These are phyloP conservation scores for Epirrhoe tristata DNA, from an alignment of 2,888 invertebrate species.

Conservation along the genomic window DNA sequence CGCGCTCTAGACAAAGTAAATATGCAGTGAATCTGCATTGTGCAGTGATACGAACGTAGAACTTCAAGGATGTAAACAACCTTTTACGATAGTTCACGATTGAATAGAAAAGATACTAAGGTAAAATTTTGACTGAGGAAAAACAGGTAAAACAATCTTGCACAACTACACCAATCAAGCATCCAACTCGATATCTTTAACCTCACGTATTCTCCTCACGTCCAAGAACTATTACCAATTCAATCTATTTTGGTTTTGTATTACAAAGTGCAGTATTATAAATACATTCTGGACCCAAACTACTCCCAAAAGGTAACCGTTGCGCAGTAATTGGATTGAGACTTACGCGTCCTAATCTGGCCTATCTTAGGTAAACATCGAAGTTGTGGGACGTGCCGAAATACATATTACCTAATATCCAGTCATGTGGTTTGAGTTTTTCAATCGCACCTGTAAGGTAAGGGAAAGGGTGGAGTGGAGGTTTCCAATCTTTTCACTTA, in stretches of 20 bases:
- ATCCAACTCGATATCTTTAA: conserved; percentile 7
- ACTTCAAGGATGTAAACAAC: conserved; percentile 32
- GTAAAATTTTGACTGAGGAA: neutral
- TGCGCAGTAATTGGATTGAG: conserved; percentile 33
- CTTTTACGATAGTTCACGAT: conserved; percentile 20
- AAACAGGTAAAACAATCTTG: neutral
- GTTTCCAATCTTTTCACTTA: conserved; percentile 2
- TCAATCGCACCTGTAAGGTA: conserved; percentile 3
- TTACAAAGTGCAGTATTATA: conserved; percentile 30
- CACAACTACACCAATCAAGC: neutral
- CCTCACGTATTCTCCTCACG: conserved; percentile 14
- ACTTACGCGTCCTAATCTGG: conserved; percentile 30
- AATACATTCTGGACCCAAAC: conserved; percentile 27
- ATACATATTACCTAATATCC: conserved; percentile 18
- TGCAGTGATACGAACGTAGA: conserved; percentile 29
- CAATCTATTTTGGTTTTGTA: conserved; percentile 22
- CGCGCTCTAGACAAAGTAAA: conserved; percentile 27
- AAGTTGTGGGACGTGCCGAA: conserved; percentile 30
- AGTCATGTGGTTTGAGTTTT: conserved; percentile 15
- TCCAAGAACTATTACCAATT: conserved; percentile 19
- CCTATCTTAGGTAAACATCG: conserved; percentile 31
- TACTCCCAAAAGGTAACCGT: conserved; percentile 28
- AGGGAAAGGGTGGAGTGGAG: conserved; percentile 2
- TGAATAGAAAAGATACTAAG: neutral
- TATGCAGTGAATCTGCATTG: conserved; percentile 30